These are phyloP conservation scores for Rhynchomys soricoides DNA, from an alignment of 2,113 vertebrate genomes.

Conservation along the genomic window DNA sequence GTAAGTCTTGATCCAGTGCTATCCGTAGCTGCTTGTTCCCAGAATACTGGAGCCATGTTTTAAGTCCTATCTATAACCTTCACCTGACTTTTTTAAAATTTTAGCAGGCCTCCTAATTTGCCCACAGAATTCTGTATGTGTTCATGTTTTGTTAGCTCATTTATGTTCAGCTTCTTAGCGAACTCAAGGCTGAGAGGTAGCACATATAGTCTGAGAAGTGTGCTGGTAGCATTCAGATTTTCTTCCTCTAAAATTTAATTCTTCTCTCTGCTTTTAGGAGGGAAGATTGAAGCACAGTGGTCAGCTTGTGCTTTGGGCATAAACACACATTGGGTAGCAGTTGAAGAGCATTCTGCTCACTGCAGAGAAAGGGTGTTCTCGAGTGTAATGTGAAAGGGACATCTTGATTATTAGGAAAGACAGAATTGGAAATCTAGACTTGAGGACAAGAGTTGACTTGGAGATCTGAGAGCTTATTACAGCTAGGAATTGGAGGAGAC, in stretches of 20 bases:
- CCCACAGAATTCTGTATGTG: constrained; percentile 18
- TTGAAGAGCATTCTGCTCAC: not conserved
- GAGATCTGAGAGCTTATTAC: constrained; percentile 21
- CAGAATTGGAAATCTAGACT: not conserved
- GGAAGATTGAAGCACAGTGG: not conserved
- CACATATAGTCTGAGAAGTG: not conserved
- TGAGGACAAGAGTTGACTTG: not conserved
- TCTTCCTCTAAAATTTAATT: not conserved
- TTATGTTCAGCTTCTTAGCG: not conserved
- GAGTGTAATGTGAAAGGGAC: not conserved
- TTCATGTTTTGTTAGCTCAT: not conserved
- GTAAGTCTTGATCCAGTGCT: constrained; percentile 4
- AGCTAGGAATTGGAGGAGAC: not conserved
- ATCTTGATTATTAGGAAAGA: not conserved
- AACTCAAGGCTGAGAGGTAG: constrained; percentile 34
- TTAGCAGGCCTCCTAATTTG: not conserved
- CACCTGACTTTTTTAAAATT: not conserved
- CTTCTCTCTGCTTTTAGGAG: constrained; percentile 1
- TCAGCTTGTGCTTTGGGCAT: not conserved
- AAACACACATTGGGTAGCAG: not conserved
- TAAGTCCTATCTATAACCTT: not conserved
- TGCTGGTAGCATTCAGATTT: constrained; percentile 19
- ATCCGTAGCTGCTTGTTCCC: constrained; percentile 9
- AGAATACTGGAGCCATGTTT: not conserved
- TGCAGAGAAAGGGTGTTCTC: not conserved